Conservation (phyloP, 2,113 vertebrate genomes). For the Nesoenas mayeri region DNA sequence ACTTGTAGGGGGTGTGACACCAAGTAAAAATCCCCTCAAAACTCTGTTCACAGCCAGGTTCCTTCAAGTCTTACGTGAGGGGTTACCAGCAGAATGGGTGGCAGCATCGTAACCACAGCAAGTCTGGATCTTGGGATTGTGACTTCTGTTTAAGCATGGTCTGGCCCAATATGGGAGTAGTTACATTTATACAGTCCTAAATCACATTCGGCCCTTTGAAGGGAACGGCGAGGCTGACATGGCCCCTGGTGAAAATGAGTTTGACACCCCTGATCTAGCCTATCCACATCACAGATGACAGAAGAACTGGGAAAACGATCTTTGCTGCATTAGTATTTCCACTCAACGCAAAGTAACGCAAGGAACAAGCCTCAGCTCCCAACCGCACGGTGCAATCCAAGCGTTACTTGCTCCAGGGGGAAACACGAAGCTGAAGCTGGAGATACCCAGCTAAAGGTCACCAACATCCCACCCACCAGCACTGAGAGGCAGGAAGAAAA, state of each 20-base stretch:
- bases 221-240: too few species aligned
- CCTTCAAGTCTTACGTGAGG: background rate
- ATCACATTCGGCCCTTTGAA: too few species aligned
- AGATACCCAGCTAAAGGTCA: background rate
- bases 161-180: background rate
- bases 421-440: background rate
- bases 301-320: background rate
- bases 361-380: background rate
- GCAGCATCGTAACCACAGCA: rapidly evolving
- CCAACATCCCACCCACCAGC: background rate
- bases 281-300: background rate
- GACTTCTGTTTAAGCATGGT: background rate
- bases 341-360: rapidly evolving
- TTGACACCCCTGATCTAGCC: background rate
- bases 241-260: too few species aligned
- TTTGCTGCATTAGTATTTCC: background rate
- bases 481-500: background rate
- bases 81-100: background rate
- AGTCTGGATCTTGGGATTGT: background rate
- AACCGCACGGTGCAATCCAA: rapidly evolving
- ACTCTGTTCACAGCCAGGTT: background rate
- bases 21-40: background rate
- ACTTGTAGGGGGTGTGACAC: background rate
- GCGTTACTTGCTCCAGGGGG: background rate
- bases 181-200: too few species aligned